Evolutionary conservation across 2,797 vertebrate species (phyloP), one percentile per base, ranked within the genome.

Genomic region (Anolis apletophallus): DNA sequence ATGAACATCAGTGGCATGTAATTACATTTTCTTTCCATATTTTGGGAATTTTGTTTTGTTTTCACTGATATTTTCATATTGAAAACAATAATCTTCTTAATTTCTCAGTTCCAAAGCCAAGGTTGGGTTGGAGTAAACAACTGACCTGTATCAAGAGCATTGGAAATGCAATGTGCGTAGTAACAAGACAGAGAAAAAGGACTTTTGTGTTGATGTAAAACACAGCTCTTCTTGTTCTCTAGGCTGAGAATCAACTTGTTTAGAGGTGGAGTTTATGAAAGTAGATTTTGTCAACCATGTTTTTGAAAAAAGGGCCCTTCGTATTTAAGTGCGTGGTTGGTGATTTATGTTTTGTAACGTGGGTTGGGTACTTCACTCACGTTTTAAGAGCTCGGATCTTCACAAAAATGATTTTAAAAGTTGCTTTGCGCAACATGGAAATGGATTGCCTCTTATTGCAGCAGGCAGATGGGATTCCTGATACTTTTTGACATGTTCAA

Each of bases 401-500:
- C 34, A 77, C 72, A 84, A 77, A 3, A 0, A 0, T 5, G 34
- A 75, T 81, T 23, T 75, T 79, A 86, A 72, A 86, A 83, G 84
- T 32, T 36, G 57, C 78, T 89, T 52, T 61, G 5, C 69, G 81
- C 88, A 71, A 1, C 26, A 5, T 3, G 26, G 89, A 78, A 85
- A 55, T 72, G 72, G 34, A 8, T 55, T 6, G 81, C 23, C 86
- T 61, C 76, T 88, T 85, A 86, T 87, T 0, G 46, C 7, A 40
- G 40, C 40, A 40, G 40, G 40, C 40, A 40, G 5, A 40, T 40
- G 40, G 40, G 40, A 80, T 89, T 91, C 36, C 83, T 78, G 76
- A 71, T 91, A 85, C 91, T 94, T 94, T 91, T 93, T 29, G 93
- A 95, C 89, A 85, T 73, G 91, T 89, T 86, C 92, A 86, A 89